Conservation (phyloP, 2,797 vertebrate genomes). For the Lateolabrax maculatus region DNA sequence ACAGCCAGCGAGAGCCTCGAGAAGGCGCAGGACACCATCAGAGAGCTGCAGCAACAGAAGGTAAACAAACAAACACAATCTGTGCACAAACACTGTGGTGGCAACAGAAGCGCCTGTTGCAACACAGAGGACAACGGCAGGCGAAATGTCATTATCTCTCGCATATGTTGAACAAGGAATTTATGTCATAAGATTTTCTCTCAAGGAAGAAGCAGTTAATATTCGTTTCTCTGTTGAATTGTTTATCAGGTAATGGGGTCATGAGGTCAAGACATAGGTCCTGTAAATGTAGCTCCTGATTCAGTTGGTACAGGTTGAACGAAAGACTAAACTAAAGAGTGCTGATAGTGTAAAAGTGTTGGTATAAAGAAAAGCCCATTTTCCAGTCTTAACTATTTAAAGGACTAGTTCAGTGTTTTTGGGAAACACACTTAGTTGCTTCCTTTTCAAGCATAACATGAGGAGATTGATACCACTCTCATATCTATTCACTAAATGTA, state of each 20-base stretch:
- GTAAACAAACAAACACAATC: conserved; percentile 73
- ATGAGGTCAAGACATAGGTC: neutral
- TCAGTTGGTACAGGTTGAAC: neutral
- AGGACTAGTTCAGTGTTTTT: neutral
- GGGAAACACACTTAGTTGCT: no score
- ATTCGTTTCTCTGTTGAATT: neutral
- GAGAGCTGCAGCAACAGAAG: conserved; percentile 92
- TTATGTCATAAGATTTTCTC: neutral
- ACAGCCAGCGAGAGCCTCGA: conserved; percentile 90
- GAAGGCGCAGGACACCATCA: conserved; percentile 92
- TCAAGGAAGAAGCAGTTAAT: neutral
- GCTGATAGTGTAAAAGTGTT: neutral
- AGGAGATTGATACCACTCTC: no score
- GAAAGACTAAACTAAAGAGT: neutral
- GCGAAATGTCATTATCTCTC: neutral
- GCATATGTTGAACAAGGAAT: neutral
- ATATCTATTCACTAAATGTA: neutral
- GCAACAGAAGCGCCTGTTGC: neutral
- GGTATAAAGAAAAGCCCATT: neutral
- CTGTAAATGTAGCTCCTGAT: neutral
- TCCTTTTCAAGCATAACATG: no score
- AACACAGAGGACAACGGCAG: neutral
- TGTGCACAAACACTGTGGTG: neutral
- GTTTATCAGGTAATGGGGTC: neutral
- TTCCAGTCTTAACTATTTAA: neutral